A percentile compares a stretch with the other conserved stretches of the same genome.
These are phyloP conservation scores for Tragelaphus imberbis DNA, from an alignment of 2,113 vertebrate genomes.

Conservation along the genomic window DNA sequence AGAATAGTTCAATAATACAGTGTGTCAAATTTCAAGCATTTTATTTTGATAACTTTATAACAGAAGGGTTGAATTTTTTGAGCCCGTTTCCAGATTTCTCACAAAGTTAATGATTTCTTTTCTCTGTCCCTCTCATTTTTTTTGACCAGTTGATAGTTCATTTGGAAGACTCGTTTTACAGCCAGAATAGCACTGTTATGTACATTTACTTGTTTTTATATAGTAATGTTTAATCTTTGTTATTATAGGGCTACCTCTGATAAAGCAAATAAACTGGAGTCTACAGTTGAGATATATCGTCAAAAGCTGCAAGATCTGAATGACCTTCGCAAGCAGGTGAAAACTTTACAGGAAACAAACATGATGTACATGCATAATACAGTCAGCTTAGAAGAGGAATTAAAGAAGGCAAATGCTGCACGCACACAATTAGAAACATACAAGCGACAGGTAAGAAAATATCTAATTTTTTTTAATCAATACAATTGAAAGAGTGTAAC, in stretches of 20 bases:
- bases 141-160: not conserved
- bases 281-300: slow-evolving; percentile 92
- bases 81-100: not conserved
- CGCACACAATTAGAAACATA: slow-evolving; percentile 94
- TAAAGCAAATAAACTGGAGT: slow-evolving; percentile 92
- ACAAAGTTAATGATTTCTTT: not conserved
- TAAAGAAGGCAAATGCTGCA: slow-evolving; percentile 95
- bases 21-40: not conserved
- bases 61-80: not conserved
- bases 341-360: slow-evolving; percentile 95
- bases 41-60: not conserved
- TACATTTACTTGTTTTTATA: not conserved
- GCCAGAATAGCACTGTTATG: not conserved
- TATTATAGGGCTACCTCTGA: slow-evolving; percentile 84
- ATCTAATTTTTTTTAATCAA: not conserved
- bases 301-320: slow-evolving; percentile 95
- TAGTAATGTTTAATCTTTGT: not conserved
- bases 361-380: slow-evolving; percentile 98
- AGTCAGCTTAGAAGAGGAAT: slow-evolving; percentile 94
- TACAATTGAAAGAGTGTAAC: not conserved
- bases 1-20: not conserved
- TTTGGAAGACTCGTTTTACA: not conserved
- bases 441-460: slow-evolving; percentile 88
- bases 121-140: not conserved
- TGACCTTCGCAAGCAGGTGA: slow-evolving; percentile 94